Evolutionary conservation across 1,140 invertebrate genomes (phyloP), one percentile per base, ranked within the genome.

Genomic region (Himalopsyche phryganea): DNA sequence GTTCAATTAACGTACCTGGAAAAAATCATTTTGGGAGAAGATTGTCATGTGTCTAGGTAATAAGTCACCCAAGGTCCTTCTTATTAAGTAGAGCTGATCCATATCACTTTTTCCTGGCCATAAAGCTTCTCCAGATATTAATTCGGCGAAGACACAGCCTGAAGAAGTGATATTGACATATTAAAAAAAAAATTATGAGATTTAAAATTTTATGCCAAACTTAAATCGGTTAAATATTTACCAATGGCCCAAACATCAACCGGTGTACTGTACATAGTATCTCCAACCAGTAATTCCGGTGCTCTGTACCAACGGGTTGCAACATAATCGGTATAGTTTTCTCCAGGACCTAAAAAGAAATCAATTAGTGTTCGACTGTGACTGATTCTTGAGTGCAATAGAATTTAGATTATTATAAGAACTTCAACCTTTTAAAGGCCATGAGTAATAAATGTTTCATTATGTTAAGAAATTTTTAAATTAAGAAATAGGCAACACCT

Each of bases 281-380:
- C 97, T 0, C 97, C 97, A 0, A 99, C 96, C 15, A 99, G 79
- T 7, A 99, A 79, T 76, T 99, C 97, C 0, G 94, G 96, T 11
- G 95, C 91, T 50, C 97, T 80, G 74, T 99, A 99, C 96, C 96
- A 99, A 18, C 97, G 80, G 5, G 97, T 99, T 1, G 97, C 97
- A 42, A 99, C 97, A 74, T 99, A 99, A 75, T 99, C 97, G 49
- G 97, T 99, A 71, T 98, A 98, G 72, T 96, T 95, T 81, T 98
- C 96, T 6, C 93, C 94, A 0, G 94, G 92, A 73, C 81, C 84
- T 85, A 68, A 59, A 66, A 41, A 49, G 2, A 38, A 38, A 50
- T 18, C 36, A 38, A 50, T 47, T 1, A 47, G 19, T 18, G 19
- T 19, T 20, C 9, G 19, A 23, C 14, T 47, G n/a, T n/a, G 6